phyloP scores from a whole-genome alignment of 2,888 invertebrate genomes.

The Bellardia bayeri region DNA sequence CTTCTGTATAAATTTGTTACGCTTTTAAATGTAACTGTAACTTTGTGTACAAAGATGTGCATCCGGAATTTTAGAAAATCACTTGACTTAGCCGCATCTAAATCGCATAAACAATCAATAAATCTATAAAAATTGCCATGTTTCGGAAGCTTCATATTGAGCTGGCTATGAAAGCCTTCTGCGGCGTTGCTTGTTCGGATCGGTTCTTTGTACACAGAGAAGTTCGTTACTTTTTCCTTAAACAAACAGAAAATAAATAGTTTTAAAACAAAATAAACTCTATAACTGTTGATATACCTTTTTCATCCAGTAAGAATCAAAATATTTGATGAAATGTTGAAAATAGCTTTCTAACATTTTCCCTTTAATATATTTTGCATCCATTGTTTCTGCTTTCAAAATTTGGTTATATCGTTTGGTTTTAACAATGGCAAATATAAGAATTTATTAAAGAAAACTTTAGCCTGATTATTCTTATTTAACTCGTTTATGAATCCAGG shows the following conservation, averaged over 20 bases:
- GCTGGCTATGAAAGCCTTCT: slow-evolving; percentile 42
- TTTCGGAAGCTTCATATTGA: slow-evolving; percentile 58
- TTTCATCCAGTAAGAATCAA: slow-evolving; percentile 60
- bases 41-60: slow-evolving; percentile 50
- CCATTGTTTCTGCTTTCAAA: slow-evolving; percentile 65
- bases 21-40: slow-evolving; percentile 38
- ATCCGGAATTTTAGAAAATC: slow-evolving; percentile 65
- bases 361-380: slow-evolving; percentile 44
- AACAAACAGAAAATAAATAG: slow-evolving; percentile 49
- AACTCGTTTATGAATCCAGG: slow-evolving; percentile 53
- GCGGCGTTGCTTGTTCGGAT: slow-evolving; percentile 59
- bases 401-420: slow-evolving; percentile 58
- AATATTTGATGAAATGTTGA: slow-evolving; percentile 43
- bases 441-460: slow-evolving; percentile 60
- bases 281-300: slow-evolving; percentile 39
- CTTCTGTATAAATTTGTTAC: slow-evolving; percentile 37
- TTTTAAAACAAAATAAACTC: slow-evolving; percentile 59
- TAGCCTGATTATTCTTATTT: slow-evolving; percentile 58
- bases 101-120: slow-evolving; percentile 49
- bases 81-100: slow-evolving; percentile 60
- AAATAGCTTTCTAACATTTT: slow-evolving; percentile 36
- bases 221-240: slow-evolving; percentile 52
- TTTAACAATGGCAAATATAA: slow-evolving; percentile 66
- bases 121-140: slow-evolving; percentile 56
- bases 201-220: slow-evolving; percentile 64